Percentiles rank a stretch among this genome's conserved stretches.
These are phyloP conservation scores for Sminthopsis crassicaudata DNA, from an alignment of 2,113 vertebrate species.

Conservation along the genomic window DNA sequence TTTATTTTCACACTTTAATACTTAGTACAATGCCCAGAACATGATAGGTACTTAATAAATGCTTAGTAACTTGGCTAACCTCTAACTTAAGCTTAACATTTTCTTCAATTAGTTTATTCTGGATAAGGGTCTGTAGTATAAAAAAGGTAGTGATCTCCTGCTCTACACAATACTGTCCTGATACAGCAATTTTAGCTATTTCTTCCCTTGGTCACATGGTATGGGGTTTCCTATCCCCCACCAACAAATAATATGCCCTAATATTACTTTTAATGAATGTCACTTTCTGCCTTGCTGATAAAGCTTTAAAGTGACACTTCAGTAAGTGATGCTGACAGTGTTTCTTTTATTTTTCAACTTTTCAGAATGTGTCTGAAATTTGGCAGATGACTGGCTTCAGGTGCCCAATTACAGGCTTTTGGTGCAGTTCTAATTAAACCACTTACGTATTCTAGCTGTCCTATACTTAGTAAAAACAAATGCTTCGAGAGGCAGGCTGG, in stretches of 20 bases:
- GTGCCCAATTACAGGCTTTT: conserved; percentile 39
- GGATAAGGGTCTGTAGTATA: background rate
- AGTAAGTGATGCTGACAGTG: background rate
- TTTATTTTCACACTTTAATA: background rate
- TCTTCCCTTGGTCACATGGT: background rate
- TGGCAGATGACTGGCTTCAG: conserved; percentile 55
- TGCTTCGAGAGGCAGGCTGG: background rate
- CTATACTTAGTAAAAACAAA: background rate
- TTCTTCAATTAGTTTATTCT: background rate
- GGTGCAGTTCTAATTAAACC: conserved; percentile 12
- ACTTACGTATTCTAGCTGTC: conserved; percentile 30
- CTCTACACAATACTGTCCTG: background rate
- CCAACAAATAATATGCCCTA: conserved; percentile 23
- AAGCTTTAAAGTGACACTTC: conserved; percentile 55
- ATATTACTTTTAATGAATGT: conserved; percentile 69
- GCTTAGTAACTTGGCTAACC: background rate
- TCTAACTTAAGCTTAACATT: background rate
- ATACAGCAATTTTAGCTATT: background rate
- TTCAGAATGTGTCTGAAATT: conserved; percentile 48
- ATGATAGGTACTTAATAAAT: background rate
- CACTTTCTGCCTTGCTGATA: conserved; percentile 63
- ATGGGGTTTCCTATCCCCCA: background rate
- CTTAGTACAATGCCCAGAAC: background rate
- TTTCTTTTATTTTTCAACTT: conserved; percentile 44
- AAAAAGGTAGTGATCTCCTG: background rate